Percentiles rank a stretch among this genome's conserved stretches.
phyloP scores from a whole-genome alignment of 2,797 vertebrate genomes.

The Neopelma chrysocephalum region DNA sequence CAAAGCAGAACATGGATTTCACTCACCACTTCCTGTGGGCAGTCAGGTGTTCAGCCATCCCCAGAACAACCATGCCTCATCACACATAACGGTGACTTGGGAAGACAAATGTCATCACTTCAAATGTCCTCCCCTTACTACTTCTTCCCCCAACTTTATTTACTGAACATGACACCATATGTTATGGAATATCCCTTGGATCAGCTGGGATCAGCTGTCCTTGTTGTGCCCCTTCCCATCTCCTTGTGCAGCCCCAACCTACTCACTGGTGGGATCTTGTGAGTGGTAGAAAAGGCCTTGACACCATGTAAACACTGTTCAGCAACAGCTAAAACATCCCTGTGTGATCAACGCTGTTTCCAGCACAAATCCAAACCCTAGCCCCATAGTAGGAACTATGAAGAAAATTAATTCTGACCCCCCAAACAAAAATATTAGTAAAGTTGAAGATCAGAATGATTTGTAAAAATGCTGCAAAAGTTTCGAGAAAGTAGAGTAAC shows the following conservation, averaged over 20 bases:
- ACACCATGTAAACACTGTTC: background rate
- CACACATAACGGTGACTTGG: rapidly evolving
- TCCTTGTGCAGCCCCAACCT: background rate
- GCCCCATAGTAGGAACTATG: background rate
- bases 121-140: background rate
- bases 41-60: too few species aligned
- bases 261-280: rapidly evolving
- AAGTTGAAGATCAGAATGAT: background rate
- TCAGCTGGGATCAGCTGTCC: background rate
- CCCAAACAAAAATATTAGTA: background rate
- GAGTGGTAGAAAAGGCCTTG: background rate
- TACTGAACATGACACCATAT: background rate
- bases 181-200: background rate
- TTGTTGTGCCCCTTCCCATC: background rate
- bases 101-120: background rate
- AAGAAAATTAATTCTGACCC: background rate
- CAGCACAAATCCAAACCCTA: background rate
- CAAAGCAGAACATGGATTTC: background rate
- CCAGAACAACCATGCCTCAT: background rate
- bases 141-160: background rate
- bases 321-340: background rate
- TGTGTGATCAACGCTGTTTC: background rate
- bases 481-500: background rate
- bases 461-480: background rate
- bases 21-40: background rate